A percentile compares a stretch with the other conserved stretches of the same genome.
phyloP scores from a whole-genome alignment of 2,888 invertebrate genomes.

The Spodoptera picta region DNA sequence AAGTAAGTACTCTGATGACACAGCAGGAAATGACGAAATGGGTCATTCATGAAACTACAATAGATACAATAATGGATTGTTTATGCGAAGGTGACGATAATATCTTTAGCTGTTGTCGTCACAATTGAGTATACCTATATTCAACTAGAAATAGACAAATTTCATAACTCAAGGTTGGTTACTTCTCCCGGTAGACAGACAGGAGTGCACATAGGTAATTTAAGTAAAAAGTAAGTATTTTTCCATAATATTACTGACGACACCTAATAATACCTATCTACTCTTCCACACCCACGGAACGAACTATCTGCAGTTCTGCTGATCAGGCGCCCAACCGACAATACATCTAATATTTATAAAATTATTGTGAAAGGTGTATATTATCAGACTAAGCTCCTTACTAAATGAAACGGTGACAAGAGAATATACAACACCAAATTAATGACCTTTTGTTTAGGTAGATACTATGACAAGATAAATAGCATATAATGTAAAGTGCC shows the following conservation, averaged over 20 bases:
- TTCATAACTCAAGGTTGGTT: not conserved
- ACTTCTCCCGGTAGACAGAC: too few species aligned
- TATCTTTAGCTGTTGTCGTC: conserved; percentile 18
- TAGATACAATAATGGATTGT: conserved; percentile 15
- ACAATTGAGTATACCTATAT: not conserved
- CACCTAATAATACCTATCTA: too few species aligned
- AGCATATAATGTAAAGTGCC: conserved; percentile 60
- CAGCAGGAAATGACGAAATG: conserved; percentile 29
- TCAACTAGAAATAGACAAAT: not conserved
- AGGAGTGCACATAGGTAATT: too few species aligned
- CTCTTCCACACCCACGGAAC: too few species aligned
- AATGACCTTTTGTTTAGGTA: conserved; percentile 33
- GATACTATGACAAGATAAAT: conserved; percentile 70
- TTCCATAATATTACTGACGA: too few species aligned
- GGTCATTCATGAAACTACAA: conserved; percentile 31
- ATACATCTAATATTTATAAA: too few species aligned
- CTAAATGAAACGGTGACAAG: too few species aligned
- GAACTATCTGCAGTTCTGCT: too few species aligned
- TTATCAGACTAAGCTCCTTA: not conserved
- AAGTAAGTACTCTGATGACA: conserved; percentile 11
- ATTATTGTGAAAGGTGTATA: too few species aligned
- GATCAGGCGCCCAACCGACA: too few species aligned
- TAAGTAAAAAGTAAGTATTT: too few species aligned
- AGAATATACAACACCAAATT: conserved; percentile 15
- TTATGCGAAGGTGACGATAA: conserved; percentile 19